Evolutionary conservation across 1,140 invertebrate genomes (phyloP).

Genomic region (Anagrus nilaparvatae): DNA sequence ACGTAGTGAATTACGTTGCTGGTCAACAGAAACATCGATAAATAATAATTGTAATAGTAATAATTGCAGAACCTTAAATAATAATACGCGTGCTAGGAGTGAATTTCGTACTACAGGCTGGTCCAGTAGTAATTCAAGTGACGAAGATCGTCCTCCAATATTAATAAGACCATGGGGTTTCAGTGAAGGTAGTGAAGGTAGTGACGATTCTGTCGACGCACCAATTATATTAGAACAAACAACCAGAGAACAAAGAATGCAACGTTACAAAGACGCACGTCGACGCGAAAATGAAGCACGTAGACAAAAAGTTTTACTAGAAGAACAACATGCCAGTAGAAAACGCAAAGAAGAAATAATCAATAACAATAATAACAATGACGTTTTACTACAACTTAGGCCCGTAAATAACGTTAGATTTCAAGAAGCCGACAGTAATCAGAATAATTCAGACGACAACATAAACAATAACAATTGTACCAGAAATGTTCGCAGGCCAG

Average conservation of each 20-base stretch:
- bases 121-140: conserved; percentile 39
- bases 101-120: conserved; percentile 36
- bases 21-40: conserved; percentile 25
- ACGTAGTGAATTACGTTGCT: conserved; percentile 35
- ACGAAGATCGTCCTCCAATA: too few species aligned
- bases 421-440: conserved; percentile 19
- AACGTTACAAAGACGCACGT: conserved; percentile 36
- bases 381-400: neutral
- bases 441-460: conserved; percentile 22
- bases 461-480: conserved; percentile 5
- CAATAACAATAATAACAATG: conserved; percentile 18
- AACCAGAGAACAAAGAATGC: conserved; percentile 35
- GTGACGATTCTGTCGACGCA: conserved; percentile 33
- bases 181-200: conserved; percentile 41
- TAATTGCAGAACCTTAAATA: too few species aligned
- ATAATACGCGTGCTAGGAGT: conserved; percentile 31
- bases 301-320: conserved; percentile 29
- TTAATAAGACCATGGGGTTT: conserved; percentile 33
- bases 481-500: conserved; percentile 9
- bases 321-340: conserved; percentile 29
- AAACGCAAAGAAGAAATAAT: conserved; percentile 13
- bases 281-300: conserved; percentile 36
- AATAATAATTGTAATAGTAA: too few species aligned
- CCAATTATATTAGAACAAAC: conserved; percentile 23
- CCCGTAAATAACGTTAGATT: conserved; percentile 10